Percentiles rank a stretch among this genome's conserved stretches.
These are phyloP conservation scores for Venturia canescens DNA, from an alignment of 1,140 invertebrate genomes.

Conservation along the genomic window DNA sequence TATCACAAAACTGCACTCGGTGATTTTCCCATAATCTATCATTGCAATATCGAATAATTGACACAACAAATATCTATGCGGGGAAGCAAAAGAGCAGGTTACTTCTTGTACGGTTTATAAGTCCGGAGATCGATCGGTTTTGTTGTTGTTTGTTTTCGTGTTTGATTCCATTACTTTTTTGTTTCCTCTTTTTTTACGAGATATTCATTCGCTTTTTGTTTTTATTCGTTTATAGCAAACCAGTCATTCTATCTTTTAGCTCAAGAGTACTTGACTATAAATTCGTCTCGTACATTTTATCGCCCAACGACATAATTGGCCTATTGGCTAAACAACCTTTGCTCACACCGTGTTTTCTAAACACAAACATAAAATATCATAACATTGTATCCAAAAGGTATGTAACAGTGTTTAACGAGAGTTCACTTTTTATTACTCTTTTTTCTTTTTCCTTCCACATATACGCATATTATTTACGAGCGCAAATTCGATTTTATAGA, in stretches of 20 bases:
- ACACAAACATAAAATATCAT: too few species aligned
- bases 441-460: background rate
- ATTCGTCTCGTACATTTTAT: background rate
- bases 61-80: too few species aligned
- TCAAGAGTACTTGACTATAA: conserved; percentile 2
- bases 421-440: too few species aligned
- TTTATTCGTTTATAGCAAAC: background rate
- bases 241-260: background rate
- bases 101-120: background rate
- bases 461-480: background rate
- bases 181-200: background rate
- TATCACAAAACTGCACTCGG: too few species aligned
- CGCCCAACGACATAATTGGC: background rate
- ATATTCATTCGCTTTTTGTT: background rate
- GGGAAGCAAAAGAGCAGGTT: too few species aligned
- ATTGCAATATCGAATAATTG: too few species aligned
- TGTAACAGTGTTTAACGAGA: background rate
- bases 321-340: background rate
- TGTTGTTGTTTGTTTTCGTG: background rate
- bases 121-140: conserved; percentile 5
- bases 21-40: too few species aligned
- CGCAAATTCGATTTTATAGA: background rate
- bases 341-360: background rate
- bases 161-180: background rate
- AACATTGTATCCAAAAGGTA: background rate